These are phyloP conservation scores for Drosophila meridionalis DNA, from an alignment of 2,888 invertebrate species.

Conservation along the genomic window DNA sequence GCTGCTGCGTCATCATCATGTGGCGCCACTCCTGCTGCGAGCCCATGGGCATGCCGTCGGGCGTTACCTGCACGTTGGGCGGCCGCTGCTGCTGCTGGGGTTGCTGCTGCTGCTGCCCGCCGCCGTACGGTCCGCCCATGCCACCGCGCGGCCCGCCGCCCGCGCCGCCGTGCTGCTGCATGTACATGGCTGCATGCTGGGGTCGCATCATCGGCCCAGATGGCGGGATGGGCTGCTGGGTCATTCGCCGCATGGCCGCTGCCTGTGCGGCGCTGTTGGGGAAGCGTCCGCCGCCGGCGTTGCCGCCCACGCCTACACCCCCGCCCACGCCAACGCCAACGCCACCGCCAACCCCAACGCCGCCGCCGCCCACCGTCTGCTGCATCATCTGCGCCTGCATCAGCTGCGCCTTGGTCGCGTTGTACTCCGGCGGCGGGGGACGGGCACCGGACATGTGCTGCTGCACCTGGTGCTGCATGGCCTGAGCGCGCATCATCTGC, in stretches of 20 bases:
- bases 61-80: slow-evolving; percentile 87
- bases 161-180: slow-evolving; percentile 85
- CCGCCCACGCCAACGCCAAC: slow-evolving; percentile 49
- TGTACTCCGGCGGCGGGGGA: slow-evolving; percentile 95
- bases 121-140: slow-evolving; percentile 77
- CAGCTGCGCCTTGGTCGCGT: slow-evolving; percentile 86
- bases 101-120: slow-evolving; percentile 37
- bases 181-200: slow-evolving; percentile 87
- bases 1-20: slow-evolving; percentile 86
- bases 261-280: slow-evolving; percentile 86
- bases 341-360: slow-evolving; percentile 36
- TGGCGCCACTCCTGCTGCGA: slow-evolving; percentile 85
- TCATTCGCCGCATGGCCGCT: slow-evolving; percentile 87
- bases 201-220: slow-evolving; percentile 90
- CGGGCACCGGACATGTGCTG: slow-evolving; percentile 87
- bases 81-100: slow-evolving; percentile 87
- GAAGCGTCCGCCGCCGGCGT: slow-evolving; percentile 85
- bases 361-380: slow-evolving; percentile 82
- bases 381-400: slow-evolving; percentile 87
- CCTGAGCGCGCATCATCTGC: slow-evolving; percentile 86
- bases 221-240: slow-evolving; percentile 90
- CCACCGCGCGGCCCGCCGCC: slow-evolving; percentile 81
- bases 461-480: slow-evolving; percentile 86
- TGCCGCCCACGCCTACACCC: slow-evolving; percentile 80
- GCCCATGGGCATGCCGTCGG: slow-evolving; percentile 86